Evolutionary conservation across 2,888 invertebrate genomes (phyloP), one percentile per base, ranked within the genome.

Genomic region (Eilema sororculum): DNA sequence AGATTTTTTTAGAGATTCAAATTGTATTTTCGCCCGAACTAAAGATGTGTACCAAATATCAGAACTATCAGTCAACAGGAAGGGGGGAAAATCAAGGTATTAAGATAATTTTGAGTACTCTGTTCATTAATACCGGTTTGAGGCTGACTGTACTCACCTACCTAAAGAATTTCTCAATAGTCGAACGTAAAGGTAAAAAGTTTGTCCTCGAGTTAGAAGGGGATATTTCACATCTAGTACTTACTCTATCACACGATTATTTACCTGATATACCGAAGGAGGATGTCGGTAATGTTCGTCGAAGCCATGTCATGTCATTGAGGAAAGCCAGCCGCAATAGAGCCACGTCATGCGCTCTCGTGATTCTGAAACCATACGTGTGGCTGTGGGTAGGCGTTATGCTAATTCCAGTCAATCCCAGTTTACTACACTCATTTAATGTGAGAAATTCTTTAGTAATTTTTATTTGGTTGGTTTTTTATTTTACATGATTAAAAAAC

Each of bases 321-420:
- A 87, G 78, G 60, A 88, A 85, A 67, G 80, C 80, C 78, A 94
- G 81, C 75, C 88, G 87, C 62, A 95, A 78, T 70, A 95, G 63
- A 24, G 95, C 93, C 77, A 95, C 89, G 81, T 95, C 95, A 78
- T 95, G 95, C 33, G 91, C 91, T 75, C 89, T 85, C 65, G 91
- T 86, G 74, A 82, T 79, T 81, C 95, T 95, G 89, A 89, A 94
- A 92, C 70, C 74, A 62, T 69, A 77, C 66, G 71, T 69, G 71
- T 37, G 61, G 16, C 41, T 37, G 37, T 37, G 37, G 37, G 37
- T 13, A 41, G 41, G n/a, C n/a, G n/a, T n/a, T n/a, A n/a, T n/a
- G n/a, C n/a, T n/a, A n/a, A n/a, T n/a, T n/a, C n/a, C n/a, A n/a
- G n/a, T n/a, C n/a, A n/a, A 69, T 70, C 65, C 67, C 63, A 58